Conservation (phyloP, 2,888 invertebrate species). For the Megamerina dolium region DNA sequence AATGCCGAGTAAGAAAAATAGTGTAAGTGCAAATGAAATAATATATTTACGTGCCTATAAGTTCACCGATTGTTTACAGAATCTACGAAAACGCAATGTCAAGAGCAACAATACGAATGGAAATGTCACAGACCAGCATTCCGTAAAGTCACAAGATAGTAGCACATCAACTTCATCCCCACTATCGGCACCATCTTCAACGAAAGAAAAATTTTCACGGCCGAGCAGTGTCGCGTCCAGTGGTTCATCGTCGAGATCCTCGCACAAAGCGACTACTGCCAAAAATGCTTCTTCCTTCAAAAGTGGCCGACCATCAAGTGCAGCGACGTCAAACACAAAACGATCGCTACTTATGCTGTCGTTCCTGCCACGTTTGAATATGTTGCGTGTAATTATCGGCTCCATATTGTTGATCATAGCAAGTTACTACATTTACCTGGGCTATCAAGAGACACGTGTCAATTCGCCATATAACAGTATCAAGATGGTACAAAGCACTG, state of each 20-base stretch:
- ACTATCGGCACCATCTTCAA: too few species aligned
- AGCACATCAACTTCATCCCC: too few species aligned
- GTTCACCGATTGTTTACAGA: too few species aligned
- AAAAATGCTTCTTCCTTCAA: neutral
- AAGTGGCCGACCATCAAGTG: neutral
- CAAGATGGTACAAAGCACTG: slow-evolving; percentile 67
- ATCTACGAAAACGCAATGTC: neutral
- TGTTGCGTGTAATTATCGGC: slow-evolving; percentile 56
- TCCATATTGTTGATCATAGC: slow-evolving; percentile 62
- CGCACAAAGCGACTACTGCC: neutral
- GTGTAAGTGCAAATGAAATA: too few species aligned
- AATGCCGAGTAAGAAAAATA: too few species aligned
- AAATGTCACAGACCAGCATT: neutral
- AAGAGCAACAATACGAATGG: neutral
- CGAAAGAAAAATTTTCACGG: too few species aligned
- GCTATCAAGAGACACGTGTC: slow-evolving; percentile 81
- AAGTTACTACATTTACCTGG: slow-evolving; percentile 68
- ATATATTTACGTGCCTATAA: too few species aligned
- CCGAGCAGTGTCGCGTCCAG: too few species aligned
- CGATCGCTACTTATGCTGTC: too few species aligned
- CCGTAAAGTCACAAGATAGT: too few species aligned
- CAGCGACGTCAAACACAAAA: too few species aligned
- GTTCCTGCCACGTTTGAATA: too few species aligned
- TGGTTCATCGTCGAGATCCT: neutral
- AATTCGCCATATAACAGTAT: slow-evolving; percentile 77